Percentiles rank a stretch among this genome's conserved stretches.
Conservation (phyloP, 2,797 vertebrate species). For the Calcarius lapponicus region DNA sequence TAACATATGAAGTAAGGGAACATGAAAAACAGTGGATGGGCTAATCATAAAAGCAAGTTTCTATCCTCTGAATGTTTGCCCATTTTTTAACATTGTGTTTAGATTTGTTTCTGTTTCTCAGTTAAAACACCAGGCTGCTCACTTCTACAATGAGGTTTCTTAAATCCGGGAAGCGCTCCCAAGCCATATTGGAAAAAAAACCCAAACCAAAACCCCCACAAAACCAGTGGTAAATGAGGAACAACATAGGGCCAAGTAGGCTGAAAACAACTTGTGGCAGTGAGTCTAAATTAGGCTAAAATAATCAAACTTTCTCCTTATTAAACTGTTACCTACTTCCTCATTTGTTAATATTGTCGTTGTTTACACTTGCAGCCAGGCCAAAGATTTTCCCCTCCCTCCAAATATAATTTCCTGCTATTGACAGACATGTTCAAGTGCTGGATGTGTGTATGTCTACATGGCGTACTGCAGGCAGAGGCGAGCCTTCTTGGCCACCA, state of each 20-base stretch:
- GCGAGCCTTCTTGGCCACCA: conserved; percentile 47
- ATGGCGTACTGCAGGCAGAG: conserved; percentile 50
- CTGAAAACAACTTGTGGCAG: neutral
- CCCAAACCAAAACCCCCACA: neutral
- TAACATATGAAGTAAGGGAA: neutral
- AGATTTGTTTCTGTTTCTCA: neutral
- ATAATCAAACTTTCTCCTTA: neutral
- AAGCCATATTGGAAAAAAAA: neutral
- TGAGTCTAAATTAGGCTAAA: neutral
- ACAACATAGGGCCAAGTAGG: neutral
- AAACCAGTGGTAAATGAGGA: neutral
- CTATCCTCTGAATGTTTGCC: neutral
- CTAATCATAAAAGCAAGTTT: neutral
- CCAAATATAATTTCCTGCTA: conserved; percentile 53
- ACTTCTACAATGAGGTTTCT: neutral
- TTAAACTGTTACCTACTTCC: conserved; percentile 24
- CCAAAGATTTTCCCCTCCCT: conserved; percentile 43
- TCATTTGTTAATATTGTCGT: conserved; percentile 12
- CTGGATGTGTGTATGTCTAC: conserved; percentile 10
- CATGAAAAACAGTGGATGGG: neutral
- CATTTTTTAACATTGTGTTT: neutral
- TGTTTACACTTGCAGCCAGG: conserved; percentile 21
- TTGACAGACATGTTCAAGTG: conserved; percentile 52
- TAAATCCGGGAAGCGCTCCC: neutral
- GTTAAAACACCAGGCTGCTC: neutral